Conservation (phyloP, 2,797 vertebrate species). For the Discoglossus pictus region DNA sequence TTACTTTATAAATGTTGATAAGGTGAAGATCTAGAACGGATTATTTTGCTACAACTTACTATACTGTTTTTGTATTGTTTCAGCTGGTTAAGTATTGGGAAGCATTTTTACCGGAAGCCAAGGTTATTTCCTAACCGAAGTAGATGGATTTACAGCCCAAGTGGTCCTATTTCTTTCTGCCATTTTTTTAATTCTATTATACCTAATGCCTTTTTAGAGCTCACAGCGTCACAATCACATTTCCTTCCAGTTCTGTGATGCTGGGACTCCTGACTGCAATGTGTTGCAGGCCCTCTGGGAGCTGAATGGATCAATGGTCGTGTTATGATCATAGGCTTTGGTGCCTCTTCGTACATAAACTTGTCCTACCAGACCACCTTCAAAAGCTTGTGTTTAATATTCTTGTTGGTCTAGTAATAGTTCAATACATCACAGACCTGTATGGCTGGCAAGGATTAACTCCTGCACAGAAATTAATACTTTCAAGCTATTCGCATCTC, state of each 20-base stretch:
- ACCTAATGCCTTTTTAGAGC: slow-evolving; percentile 80
- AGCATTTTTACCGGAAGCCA: slow-evolving; percentile 95
- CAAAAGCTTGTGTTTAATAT: too few species aligned
- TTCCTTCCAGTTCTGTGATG: slow-evolving; percentile 25
- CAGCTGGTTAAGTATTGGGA: slow-evolving; percentile 99
- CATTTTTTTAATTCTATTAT: slow-evolving; percentile 78
- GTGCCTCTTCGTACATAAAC: too few species aligned
- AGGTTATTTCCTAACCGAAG: slow-evolving; percentile 88
- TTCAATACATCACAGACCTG: too few species aligned
- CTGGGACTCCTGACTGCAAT: too few species aligned
- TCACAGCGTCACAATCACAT: slow-evolving; percentile 9
- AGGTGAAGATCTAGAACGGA: too few species aligned
- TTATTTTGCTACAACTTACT: not conserved
- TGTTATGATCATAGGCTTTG: too few species aligned
- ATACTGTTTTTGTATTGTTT: slow-evolving; percentile 30
- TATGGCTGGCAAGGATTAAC: not conserved
- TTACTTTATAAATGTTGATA: too few species aligned
- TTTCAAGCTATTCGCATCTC: slow-evolving; percentile 12
- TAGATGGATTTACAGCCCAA: slow-evolving; percentile 53
- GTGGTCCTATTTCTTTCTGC: slow-evolving; percentile 65
- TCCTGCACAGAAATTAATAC: not conserved
- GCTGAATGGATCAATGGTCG: too few species aligned
- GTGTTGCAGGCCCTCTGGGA: too few species aligned
- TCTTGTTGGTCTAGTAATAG: too few species aligned
- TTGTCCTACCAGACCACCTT: too few species aligned